Evolutionary conservation across 2,113 vertebrate species (phyloP).

Genomic region (Ivindomyrus marchei): DNA sequence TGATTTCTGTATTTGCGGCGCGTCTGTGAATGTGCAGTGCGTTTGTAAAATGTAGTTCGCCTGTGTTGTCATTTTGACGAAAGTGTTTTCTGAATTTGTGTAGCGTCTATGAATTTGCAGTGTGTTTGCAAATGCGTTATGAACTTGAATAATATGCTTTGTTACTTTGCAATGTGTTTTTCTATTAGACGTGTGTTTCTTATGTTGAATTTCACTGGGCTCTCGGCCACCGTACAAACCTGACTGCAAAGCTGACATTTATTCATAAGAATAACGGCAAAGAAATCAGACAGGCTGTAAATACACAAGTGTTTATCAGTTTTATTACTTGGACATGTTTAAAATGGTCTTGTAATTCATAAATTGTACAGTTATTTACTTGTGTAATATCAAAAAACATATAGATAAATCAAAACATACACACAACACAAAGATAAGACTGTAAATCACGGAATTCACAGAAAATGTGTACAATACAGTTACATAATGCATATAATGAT

Average conservation of each 20-base stretch:
- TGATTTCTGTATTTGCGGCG: no score
- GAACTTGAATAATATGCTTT: no score
- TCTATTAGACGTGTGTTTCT: no score
- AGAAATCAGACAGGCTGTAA: conserved; percentile 53
- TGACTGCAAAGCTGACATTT: background rate
- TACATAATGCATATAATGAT: conserved; percentile 35
- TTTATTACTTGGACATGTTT: conserved; percentile 92
- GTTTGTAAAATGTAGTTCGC: no score
- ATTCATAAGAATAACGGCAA: background rate
- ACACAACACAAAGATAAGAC: conserved; percentile 50
- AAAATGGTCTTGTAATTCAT: conserved; percentile 75
- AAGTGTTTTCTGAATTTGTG: no score
- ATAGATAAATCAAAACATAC: conserved; percentile 37
- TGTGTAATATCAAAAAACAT: conserved; percentile 64
- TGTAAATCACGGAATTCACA: conserved; percentile 68
- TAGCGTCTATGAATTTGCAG: no score
- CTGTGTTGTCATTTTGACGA: no score
- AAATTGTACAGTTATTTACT: conserved; percentile 88
- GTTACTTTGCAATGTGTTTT: no score
- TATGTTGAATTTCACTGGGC: no score
- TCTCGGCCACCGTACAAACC: background rate
- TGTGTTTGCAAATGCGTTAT: no score
- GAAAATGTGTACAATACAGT: conserved; percentile 55
- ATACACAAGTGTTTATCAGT: conserved; percentile 80
- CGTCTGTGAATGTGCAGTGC: no score